These are phyloP conservation scores for Lomographa bimaculata DNA, from an alignment of 2,888 invertebrate species.

Conservation along the genomic window DNA sequence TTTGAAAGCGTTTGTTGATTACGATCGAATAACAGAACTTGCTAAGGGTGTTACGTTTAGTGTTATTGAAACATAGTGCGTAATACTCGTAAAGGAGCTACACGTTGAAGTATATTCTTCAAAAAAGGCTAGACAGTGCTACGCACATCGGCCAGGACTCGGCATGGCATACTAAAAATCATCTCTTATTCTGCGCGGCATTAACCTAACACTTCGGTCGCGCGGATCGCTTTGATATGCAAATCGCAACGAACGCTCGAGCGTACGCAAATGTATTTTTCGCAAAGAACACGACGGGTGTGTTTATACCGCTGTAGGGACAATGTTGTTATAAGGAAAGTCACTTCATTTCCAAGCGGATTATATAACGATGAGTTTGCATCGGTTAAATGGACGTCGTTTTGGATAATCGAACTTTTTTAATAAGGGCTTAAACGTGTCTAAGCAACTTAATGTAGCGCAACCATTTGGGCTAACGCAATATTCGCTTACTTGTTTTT, in stretches of 20 bases:
- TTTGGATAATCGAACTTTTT: constrained; percentile 3
- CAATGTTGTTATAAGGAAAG: constrained; percentile 1
- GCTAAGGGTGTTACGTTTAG: no score
- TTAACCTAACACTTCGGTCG: constrained; percentile 26
- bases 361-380: constrained; percentile 1
- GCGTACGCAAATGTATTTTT: constrained; percentile 29
- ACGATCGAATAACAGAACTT: no score
- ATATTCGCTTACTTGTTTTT: no score
- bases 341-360: constrained; percentile 6
- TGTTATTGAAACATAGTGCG: no score
- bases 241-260: constrained; percentile 23
- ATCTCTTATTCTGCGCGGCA: constrained; percentile 24
- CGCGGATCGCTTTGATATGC: constrained; percentile 36
- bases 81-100: no score
- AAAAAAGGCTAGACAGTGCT: no score
- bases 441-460: no score
- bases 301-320: constrained; percentile 28
- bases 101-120: no score
- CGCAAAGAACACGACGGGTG: constrained; percentile 27
- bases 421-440: not conserved
- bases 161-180: no score
- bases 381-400: not conserved
- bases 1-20: no score
- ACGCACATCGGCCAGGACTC: no score
- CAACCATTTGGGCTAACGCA: no score